Conservation (phyloP, 1,140 invertebrate species). For the Sycobia sp. region DNA sequence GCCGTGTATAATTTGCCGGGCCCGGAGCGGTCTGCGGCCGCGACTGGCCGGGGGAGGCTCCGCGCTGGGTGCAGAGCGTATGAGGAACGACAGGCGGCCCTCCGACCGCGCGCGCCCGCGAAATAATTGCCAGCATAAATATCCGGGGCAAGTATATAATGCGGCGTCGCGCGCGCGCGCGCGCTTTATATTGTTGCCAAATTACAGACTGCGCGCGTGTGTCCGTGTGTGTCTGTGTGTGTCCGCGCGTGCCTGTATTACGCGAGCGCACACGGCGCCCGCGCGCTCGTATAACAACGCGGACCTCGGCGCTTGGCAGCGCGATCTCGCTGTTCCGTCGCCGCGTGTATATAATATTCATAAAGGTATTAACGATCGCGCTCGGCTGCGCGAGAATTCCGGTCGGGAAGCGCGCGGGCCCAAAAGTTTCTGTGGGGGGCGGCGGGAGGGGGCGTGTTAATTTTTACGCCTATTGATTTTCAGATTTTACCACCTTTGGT, state of each 20-base stretch:
- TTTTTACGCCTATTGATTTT: constrained; percentile 62
- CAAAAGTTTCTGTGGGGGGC: too few species aligned
- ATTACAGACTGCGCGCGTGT: constrained; percentile 48
- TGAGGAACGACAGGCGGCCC: too few species aligned
- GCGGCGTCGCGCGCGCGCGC: constrained; percentile 37
- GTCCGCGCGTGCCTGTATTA: constrained; percentile 40
- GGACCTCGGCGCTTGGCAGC: constrained; percentile 46
- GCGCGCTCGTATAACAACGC: constrained; percentile 51
- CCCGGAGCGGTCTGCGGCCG: constrained; percentile 36
- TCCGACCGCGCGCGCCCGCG: constrained; percentile 31
- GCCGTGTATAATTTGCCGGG: constrained; percentile 53
- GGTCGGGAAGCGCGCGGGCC: too few species aligned
- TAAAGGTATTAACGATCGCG: too few species aligned
- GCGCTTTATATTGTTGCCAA: constrained; percentile 54
- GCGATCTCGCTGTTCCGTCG: too few species aligned
- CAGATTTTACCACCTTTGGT: constrained; percentile 58
- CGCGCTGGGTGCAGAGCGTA: too few species aligned
- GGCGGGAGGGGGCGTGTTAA: constrained; percentile 37
- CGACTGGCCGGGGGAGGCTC: too few species aligned
- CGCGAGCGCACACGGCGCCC: constrained; percentile 38
- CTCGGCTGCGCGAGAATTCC: too few species aligned
- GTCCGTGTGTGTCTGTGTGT: too few species aligned
- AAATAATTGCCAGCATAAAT: constrained; percentile 54
- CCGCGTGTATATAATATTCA: too few species aligned
- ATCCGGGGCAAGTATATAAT: constrained; percentile 46